Conservation (phyloP, 1,140 invertebrate species). For the Bombus pyrosoma region DNA sequence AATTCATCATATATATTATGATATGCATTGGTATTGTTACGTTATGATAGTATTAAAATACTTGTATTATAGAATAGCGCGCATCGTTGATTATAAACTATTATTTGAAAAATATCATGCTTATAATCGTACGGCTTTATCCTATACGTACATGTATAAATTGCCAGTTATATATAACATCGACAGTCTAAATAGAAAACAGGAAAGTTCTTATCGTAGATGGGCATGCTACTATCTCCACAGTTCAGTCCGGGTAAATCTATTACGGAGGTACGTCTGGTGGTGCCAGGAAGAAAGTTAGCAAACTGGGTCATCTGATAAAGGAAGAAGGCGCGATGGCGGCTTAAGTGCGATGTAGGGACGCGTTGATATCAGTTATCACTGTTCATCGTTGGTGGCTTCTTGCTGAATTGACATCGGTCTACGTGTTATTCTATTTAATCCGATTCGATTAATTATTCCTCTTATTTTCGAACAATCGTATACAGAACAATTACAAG, state of each 20-base stretch:
- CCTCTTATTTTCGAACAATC: too few species aligned
- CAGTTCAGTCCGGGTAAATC: slow-evolving; percentile 63
- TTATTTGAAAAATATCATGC: not conserved
- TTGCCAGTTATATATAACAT: slow-evolving; percentile 2
- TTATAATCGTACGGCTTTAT: not conserved
- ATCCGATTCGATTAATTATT: not conserved
- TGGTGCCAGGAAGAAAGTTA: slow-evolving; percentile 63
- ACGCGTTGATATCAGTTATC: slow-evolving; percentile 62
- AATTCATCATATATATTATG: not conserved
- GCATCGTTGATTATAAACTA: not conserved
- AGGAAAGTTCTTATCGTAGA: slow-evolving; percentile 35
- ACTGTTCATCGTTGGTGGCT: slow-evolving; percentile 47
- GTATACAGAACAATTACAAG: not conserved
- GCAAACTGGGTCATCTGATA: slow-evolving; percentile 72
- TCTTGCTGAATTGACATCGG: slow-evolving; percentile 26
- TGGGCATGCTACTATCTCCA: slow-evolving; percentile 42
- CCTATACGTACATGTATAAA: not conserved
- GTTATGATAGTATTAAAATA: not conserved
- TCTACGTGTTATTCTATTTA: not conserved
- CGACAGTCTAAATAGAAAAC: slow-evolving; percentile 34
- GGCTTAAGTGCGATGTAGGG: slow-evolving; percentile 51
- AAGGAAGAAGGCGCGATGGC: slow-evolving; percentile 52
- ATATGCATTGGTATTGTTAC: too few species aligned
- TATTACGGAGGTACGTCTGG: slow-evolving; percentile 64
- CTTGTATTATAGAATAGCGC: too few species aligned